Evolutionary conservation across 2,888 invertebrate species (phyloP), one percentile per base, ranked within the genome.

Genomic region (Stenolophus ochropezus): DNA sequence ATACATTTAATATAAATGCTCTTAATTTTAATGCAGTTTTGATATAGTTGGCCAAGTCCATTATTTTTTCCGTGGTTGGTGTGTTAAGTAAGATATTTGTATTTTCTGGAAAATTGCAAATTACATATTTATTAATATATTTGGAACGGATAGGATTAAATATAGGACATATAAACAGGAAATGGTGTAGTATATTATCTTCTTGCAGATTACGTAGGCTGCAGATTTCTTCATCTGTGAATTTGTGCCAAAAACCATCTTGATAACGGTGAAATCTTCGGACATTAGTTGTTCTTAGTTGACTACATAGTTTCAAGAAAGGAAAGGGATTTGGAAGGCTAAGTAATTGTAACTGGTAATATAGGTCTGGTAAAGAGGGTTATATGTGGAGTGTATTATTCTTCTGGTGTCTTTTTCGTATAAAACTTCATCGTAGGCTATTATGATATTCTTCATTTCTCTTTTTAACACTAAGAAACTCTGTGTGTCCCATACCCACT

Each of bases 241-340:
- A 53, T 75, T 25, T 75, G 25, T 75, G 75, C 1, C 20, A n/a
- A 14, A 8, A 74, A 11, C 51, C 49, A 1, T 74, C 49, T 51
- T 74, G 74, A 21, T 53, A 75, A 1, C 11, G 14, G n/a, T 33
- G 21, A 53, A 53, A 75, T 14, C 1, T 21, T 33, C 25, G 4
- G 4, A 71, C 8, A n/a, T 75, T 75, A 2, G 75, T 5, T 53
- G 75, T 75, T 75, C 53, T 53, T 5, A 75, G 75, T 23, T 75
- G 0, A 11, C 53, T 27, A 51, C 6, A 42, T 21, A 73, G 33
- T n/a, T 47, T 14, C 16, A 73, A 6, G 16, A 16, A 16, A n/a
- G 6, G n/a, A 20, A n/a, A n/a, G 73, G 47, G 11, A 73, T 20
- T 4, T 73, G n/a, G 14, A 47, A 1, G 47, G 73, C 16, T 18